Conservation (phyloP, 2,888 invertebrate species). For the Orthosia gothica region DNA sequence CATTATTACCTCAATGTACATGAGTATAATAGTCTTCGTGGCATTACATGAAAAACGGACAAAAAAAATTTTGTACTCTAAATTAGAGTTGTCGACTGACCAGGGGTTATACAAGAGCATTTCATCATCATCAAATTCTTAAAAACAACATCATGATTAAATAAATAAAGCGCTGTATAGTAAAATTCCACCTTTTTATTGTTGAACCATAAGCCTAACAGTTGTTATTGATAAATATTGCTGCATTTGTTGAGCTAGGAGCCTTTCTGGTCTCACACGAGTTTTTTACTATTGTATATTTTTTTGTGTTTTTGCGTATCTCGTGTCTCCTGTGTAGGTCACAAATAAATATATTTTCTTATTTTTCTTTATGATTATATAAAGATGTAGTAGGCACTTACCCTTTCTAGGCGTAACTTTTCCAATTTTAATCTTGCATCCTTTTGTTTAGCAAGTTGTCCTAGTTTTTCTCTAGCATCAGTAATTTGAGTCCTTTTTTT, state of each 20-base stretch:
- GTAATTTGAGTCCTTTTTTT: conserved; percentile 94
- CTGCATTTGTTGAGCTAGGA: too few species aligned
- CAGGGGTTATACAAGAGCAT: neutral
- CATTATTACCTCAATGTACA: too few species aligned
- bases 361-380: too few species aligned
- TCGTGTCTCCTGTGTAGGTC: too few species aligned
- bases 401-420: conserved; percentile 91
- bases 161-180: conserved; percentile 1
- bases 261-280: too few species aligned
- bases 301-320: too few species aligned
- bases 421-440: conserved; percentile 95
- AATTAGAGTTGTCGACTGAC: too few species aligned
- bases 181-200: neutral
- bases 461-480: conserved; percentile 96
- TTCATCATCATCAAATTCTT: neutral
- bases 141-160: neutral
- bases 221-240: neutral
- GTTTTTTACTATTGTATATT: too few species aligned
- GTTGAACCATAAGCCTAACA: neutral
- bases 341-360: too few species aligned
- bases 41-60: too few species aligned
- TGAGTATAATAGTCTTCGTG: too few species aligned
- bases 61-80: too few species aligned
- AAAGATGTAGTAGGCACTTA: conserved; percentile 60
- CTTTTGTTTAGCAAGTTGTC: conserved; percentile 94